phyloP scores from a whole-genome alignment of 2,888 invertebrate species.

The Tetheella fluctuosa region DNA sequence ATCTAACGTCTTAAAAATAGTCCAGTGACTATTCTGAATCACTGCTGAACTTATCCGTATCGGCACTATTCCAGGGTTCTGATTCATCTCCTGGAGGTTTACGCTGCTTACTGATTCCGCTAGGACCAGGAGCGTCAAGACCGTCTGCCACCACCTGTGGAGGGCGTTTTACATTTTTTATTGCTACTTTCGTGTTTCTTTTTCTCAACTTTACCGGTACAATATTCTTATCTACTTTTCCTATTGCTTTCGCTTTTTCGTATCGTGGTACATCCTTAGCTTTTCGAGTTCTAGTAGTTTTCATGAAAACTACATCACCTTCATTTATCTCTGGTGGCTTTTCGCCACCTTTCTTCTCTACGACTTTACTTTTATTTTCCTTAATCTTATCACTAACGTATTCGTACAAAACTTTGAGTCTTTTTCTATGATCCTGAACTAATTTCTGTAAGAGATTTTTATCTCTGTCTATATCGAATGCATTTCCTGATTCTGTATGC shows the following conservation, averaged over 20 bases:
- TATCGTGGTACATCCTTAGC: constrained; percentile 31
- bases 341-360: constrained; percentile 26
- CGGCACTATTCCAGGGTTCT: constrained; percentile 10
- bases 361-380: constrained; percentile 18
- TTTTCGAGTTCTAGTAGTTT: constrained; percentile 28
- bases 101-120: too few species aligned
- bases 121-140: too few species aligned
- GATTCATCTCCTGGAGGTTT: too few species aligned
- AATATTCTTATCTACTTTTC: constrained; percentile 23
- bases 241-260: constrained; percentile 29
- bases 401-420: too few species aligned
- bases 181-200: not conserved
- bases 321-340: constrained; percentile 8
- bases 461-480: too few species aligned
- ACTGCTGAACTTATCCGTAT: constrained; percentile 17
- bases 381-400: not conserved
- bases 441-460: too few species aligned
- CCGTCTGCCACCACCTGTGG: too few species aligned
- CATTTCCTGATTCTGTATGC: too few species aligned
- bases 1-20: constrained; percentile 16
- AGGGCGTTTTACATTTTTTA: not conserved
- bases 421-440: too few species aligned
- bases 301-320: constrained; percentile 30
- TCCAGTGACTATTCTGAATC: constrained; percentile 17
- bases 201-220: too few species aligned